Conservation (phyloP, 1,140 invertebrate species). For the Drosophila neocordata region DNA sequence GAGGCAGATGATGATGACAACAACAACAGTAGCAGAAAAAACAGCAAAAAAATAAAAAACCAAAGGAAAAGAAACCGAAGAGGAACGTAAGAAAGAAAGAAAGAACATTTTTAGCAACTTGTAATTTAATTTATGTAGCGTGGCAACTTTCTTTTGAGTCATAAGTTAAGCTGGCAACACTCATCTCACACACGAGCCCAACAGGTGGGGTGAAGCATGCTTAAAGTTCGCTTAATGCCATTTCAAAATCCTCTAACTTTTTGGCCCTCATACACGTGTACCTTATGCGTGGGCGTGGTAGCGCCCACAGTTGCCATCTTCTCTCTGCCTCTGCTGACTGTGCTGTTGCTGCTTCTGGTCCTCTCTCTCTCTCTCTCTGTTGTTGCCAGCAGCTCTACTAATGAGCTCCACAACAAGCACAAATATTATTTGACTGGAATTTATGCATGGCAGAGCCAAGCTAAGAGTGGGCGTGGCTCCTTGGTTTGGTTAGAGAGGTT, state of each 20-base stretch:
- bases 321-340: slow-evolving; percentile 8
- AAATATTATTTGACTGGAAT: slow-evolving; percentile 77
- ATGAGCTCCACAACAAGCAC: slow-evolving; percentile 77
- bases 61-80: neutral
- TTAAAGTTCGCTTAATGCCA: slow-evolving; percentile 51
- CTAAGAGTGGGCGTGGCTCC: slow-evolving; percentile 17
- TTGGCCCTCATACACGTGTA: slow-evolving; percentile 33
- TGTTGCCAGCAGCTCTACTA: slow-evolving; percentile 64
- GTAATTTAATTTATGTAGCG: slow-evolving; percentile 78
- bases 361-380: slow-evolving; percentile 28
- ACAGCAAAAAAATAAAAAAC: slow-evolving; percentile 12
- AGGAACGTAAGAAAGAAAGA: slow-evolving; percentile 5
- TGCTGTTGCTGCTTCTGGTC: neutral
- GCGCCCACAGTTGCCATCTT: slow-evolving; percentile 50
- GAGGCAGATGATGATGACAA: slow-evolving; percentile 2
- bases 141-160: slow-evolving; percentile 72
- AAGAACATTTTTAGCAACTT: slow-evolving; percentile 35
- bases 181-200: slow-evolving; percentile 29
- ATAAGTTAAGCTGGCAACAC: slow-evolving; percentile 66
- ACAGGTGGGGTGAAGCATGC: slow-evolving; percentile 54
- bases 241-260: slow-evolving; percentile 39
- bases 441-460: slow-evolving; percentile 49
- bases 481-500: slow-evolving; percentile 17
- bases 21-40: neutral
- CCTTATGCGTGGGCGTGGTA: slow-evolving; percentile 41